Percentiles rank a stretch among this genome's conserved stretches.
phyloP scores from a whole-genome alignment of 2,888 invertebrate species.

The Aphidoletes aphidimyza region DNA sequence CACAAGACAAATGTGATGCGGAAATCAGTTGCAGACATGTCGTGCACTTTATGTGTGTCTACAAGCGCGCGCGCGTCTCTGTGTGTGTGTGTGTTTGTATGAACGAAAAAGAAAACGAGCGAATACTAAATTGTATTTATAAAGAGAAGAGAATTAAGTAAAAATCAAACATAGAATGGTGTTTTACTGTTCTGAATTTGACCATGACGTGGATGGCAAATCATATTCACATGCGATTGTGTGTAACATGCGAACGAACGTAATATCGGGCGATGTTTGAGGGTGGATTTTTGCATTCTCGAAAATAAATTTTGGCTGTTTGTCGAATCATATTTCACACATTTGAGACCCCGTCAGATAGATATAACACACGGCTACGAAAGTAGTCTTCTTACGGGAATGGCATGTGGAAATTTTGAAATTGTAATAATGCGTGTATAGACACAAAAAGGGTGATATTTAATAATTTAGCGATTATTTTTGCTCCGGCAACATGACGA shows the following conservation, averaged over 20 bases:
- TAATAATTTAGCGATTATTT: slow-evolving; percentile 49
- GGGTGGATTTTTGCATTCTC: slow-evolving; percentile 14
- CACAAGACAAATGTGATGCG: slow-evolving; percentile 36
- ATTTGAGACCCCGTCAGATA: background rate
- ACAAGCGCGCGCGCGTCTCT: too few species aligned
- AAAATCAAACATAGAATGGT: background rate
- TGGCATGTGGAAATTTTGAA: slow-evolving; percentile 22
- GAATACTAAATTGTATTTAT: background rate
- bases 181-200: background rate
- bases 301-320: background rate
- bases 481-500: background rate
- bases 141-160: background rate
- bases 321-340: slow-evolving; percentile 48
- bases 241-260: background rate
- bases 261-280: background rate
- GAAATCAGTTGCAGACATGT: slow-evolving; percentile 47
- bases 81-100: background rate
- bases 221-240: slow-evolving; percentile 9
- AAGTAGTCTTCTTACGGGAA: background rate
- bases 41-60: background rate
- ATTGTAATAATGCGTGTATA: slow-evolving; percentile 12
- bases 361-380: background rate
- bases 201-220: slow-evolving; percentile 28
- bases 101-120: background rate
- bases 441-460: slow-evolving; percentile 42